These are phyloP conservation scores for Diadegma fenestrale DNA, from an alignment of 2,888 invertebrate species.

Conservation along the genomic window DNA sequence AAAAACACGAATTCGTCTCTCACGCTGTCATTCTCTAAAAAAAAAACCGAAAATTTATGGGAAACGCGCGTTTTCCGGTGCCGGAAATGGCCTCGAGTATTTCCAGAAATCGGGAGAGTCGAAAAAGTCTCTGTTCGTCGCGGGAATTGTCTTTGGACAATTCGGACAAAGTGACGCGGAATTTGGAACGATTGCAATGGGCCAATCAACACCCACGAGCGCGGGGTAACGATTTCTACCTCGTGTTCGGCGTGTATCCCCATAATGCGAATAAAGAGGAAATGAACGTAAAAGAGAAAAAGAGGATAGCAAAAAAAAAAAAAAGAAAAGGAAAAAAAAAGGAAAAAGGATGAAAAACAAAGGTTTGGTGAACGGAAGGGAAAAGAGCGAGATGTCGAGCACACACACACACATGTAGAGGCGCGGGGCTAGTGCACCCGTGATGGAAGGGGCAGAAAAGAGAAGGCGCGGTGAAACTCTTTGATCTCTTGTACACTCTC, in stretches of 20 bases:
- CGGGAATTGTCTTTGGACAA: neutral
- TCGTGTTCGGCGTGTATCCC: slow-evolving; percentile 14
- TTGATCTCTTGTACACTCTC: slow-evolving; percentile 79
- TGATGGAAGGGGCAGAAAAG: slow-evolving; percentile 68
- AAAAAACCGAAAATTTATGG: too few relatives aligned
- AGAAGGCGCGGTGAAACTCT: slow-evolving; percentile 79
- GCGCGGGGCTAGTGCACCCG: slow-evolving; percentile 49
- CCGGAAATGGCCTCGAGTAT: too few relatives aligned
- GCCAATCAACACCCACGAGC: slow-evolving; percentile 35
- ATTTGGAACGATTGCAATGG: neutral
- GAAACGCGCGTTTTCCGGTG: too few relatives aligned
- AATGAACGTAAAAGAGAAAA: slow-evolving; percentile 37
- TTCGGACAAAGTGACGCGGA: neutral
- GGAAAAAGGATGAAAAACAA: slow-evolving; percentile 53
- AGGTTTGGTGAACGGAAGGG: slow-evolving; percentile 50
- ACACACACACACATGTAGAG: neutral
- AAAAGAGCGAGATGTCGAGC: slow-evolving; percentile 54
- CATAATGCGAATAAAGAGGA: slow-evolving; percentile 57
- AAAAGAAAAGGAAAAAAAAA: slow-evolving; percentile 17
- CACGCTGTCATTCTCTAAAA: too few relatives aligned
- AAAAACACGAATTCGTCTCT: neutral
- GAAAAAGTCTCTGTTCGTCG: too few relatives aligned
- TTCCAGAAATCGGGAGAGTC: too few relatives aligned
- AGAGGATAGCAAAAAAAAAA: slow-evolving; percentile 31
- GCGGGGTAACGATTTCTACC: slow-evolving; percentile 22